phyloP scores from a whole-genome alignment of 2,797 vertebrate genomes.

The Sebastiscus tertius region DNA sequence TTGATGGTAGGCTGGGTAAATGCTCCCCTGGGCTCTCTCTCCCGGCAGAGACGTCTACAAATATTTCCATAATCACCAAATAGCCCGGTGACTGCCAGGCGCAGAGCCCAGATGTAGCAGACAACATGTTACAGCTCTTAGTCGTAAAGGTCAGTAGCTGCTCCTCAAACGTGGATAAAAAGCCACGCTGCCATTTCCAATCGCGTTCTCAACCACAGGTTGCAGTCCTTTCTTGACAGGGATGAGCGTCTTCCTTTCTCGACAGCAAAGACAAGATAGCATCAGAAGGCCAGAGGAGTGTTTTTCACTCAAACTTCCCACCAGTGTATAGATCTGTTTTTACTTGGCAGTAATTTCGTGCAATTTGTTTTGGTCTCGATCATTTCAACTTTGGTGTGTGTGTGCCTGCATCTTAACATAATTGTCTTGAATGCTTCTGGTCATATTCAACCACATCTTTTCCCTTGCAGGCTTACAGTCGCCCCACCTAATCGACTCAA shows the following conservation, averaged over 20 bases:
- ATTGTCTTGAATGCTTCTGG: conserved; percentile 7
- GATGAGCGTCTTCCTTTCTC: conserved; percentile 31
- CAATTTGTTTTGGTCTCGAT: conserved; percentile 29
- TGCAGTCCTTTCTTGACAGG: conserved; percentile 45
- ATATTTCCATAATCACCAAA: conserved; percentile 73
- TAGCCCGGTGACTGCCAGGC: conserved; percentile 49
- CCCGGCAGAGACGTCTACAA: conserved; percentile 56
- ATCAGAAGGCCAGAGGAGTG: neutral
- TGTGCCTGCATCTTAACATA: neutral
- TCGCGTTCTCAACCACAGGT: conserved; percentile 40
- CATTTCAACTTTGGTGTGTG: neutral
- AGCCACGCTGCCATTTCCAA: conserved; percentile 66
- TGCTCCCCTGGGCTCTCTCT: conserved; percentile 53
- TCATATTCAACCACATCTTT: conserved; percentile 16
- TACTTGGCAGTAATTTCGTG: conserved; percentile 17
- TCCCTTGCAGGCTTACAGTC: neutral
- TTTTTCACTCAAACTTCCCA: conserved; percentile 19
- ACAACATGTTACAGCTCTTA: conserved; percentile 75
- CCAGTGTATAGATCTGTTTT: conserved; percentile 29
- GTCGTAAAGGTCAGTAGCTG: conserved; percentile 73
- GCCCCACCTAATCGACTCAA: conserved; percentile 53
- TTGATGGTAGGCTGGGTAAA: conserved; percentile 55
- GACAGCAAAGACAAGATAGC: conserved; percentile 18
- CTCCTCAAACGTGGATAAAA: conserved; percentile 66
- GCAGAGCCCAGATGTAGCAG: conserved; percentile 60